Conservation (phyloP, 2,888 invertebrate species). For the Crepidodera aurea region DNA sequence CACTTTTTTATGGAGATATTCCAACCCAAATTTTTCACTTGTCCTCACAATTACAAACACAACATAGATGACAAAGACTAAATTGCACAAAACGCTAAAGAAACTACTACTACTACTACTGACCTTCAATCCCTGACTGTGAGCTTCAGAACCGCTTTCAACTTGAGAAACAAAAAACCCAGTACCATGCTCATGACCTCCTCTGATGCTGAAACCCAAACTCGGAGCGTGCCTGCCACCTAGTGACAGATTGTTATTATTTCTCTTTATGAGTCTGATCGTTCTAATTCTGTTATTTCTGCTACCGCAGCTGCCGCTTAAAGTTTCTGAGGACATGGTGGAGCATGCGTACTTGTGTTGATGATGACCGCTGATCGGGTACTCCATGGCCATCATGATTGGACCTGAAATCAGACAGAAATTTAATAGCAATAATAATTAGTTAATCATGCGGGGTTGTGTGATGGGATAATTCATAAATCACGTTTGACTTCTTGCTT, state of each 20-base stretch:
- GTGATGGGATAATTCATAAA: too few relatives aligned
- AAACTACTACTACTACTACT: too few relatives aligned
- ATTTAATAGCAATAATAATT: too few relatives aligned
- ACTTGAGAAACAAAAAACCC: constrained; percentile 93
- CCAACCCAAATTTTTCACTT: too few relatives aligned
- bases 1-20: too few relatives aligned
- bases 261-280: constrained; percentile 66
- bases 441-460: too few relatives aligned
- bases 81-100: too few relatives aligned
- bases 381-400: constrained; percentile 37
- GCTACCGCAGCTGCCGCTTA: constrained; percentile 62
- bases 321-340: constrained; percentile 58
- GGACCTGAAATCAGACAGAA: constrained; percentile 33
- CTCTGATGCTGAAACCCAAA: constrained; percentile 84
- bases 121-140: constrained; percentile 86
- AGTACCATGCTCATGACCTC: constrained; percentile 89
- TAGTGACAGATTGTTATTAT: constrained; percentile 55
- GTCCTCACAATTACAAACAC: too few relatives aligned
- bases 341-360: constrained; percentile 56
- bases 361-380: constrained; percentile 27
- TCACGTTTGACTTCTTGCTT: too few relatives aligned
- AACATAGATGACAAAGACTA: too few relatives aligned
- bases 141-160: constrained; percentile 86
- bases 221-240: constrained; percentile 69
- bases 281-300: constrained; percentile 68